phyloP scores from a whole-genome alignment of 2,113 vertebrate genomes.

The Haemorhous mexicanus region DNA sequence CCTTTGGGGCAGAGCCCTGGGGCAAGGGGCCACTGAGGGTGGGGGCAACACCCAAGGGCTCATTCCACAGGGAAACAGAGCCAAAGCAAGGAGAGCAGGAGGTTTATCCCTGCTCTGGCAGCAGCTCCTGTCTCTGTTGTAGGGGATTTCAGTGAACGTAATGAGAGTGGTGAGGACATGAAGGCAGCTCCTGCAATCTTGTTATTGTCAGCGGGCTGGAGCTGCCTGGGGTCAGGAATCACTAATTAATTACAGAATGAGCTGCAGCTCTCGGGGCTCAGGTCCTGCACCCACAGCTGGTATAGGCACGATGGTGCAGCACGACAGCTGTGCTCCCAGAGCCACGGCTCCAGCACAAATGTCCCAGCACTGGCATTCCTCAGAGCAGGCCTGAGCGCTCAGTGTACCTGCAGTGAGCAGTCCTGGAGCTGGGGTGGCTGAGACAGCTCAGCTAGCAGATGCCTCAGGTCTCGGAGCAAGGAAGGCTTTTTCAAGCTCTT shows the following conservation, averaged over 20 bases:
- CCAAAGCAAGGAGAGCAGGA: background rate
- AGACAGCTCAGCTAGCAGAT: background rate
- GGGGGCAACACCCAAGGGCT: background rate
- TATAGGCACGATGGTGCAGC: background rate
- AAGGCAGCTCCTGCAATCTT: constrained; percentile 21
- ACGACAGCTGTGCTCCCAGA: rapidly evolving
- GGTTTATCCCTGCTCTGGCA: background rate
- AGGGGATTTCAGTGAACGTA: background rate
- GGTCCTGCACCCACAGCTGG: background rate
- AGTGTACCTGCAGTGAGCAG: background rate
- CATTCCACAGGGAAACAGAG: background rate
- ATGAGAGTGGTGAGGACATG: background rate
- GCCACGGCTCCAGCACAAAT: rapidly evolving
- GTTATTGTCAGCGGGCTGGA: constrained; percentile 2
- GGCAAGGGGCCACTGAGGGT: background rate
- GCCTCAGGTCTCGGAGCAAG: background rate
- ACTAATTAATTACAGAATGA: constrained; percentile 51
- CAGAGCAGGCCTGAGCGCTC: rapidly evolving
- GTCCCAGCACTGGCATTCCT: rapidly evolving
- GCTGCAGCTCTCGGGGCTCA: background rate
- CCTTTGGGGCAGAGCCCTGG: background rate
- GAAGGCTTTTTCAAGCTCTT: background rate
- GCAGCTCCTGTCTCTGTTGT: background rate
- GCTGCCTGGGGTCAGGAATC: constrained; percentile 34
- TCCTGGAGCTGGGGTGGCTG: background rate